Conservation (phyloP, 2,888 invertebrate genomes). For the Eucriotettix oculatus region DNA sequence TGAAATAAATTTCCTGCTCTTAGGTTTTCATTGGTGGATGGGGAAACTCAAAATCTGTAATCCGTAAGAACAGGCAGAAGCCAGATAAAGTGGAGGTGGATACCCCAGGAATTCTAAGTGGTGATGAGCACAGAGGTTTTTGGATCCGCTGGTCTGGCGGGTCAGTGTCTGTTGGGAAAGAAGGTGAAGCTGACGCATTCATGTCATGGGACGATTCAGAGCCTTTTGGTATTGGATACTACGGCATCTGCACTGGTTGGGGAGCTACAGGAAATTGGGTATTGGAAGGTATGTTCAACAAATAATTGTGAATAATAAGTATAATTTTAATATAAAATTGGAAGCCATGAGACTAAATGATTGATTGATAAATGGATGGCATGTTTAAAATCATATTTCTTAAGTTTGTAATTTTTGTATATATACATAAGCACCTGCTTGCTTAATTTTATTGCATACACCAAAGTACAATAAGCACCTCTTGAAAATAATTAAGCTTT, state of each 20-base stretch:
- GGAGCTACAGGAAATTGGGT: conserved; percentile 69
- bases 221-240: conserved; percentile 50
- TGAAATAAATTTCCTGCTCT: neutral
- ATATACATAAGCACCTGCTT: too few relatives aligned
- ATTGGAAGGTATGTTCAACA: conserved; percentile 44
- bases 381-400: too few relatives aligned
- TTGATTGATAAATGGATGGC: too few relatives aligned
- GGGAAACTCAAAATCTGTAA: conserved; percentile 69
- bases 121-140: conserved; percentile 62
- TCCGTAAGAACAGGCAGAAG: conserved; percentile 58
- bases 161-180: conserved; percentile 48
- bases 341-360: too few relatives aligned
- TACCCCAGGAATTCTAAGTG: conserved; percentile 55
- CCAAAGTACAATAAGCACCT: too few relatives aligned
- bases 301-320: too few relatives aligned
- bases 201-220: conserved; percentile 54
- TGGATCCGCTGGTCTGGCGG: conserved; percentile 68
- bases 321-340: too few relatives aligned
- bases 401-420: too few relatives aligned
- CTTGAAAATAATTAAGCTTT: too few relatives aligned
- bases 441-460: too few relatives aligned
- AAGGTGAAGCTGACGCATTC: conserved; percentile 55
- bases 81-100: conserved; percentile 54
- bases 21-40: conserved; percentile 77
- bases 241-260: conserved; percentile 77